Base-by-base conservation (phyloP, 2,113 vertebrate genomes). In the Ctenomys sociabilis region DNA sequence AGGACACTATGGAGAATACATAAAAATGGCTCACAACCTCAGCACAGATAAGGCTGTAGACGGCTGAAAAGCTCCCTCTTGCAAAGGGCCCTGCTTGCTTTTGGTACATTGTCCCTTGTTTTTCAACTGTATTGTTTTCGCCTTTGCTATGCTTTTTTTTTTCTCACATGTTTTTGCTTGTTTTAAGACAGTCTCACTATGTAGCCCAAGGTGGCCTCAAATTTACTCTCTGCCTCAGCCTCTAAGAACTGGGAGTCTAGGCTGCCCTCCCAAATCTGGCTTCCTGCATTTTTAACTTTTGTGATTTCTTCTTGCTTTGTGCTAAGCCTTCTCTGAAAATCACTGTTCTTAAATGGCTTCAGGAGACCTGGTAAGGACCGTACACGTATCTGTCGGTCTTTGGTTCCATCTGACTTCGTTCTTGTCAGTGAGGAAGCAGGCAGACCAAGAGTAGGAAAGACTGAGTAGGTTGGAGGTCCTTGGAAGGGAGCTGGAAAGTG, bases 271-370 rank as follows among this genome's bases (percentile, higher is more conserved):
- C 22, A 13, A 12, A 2, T 49, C 43, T 45, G 73, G 40, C 73
- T 85, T 59, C 66, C 3, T 73, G 52, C 19, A 72, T 77, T 85
- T 80, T 68, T 68, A n/a, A 83, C 45, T 82, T 86, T 35, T n/a
- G 13, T 22, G 45, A 73, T 92, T 95, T 82, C 64, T 88, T 89
- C 63, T 87, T 8, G 49, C 68, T 52, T 84, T 96, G 32, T 77
- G 12, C n/a, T 63, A 40, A 57, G 26, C 40, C 54, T n/a, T 86
- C 45, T 81, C 59, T 93, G 73, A 95, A 85, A 75, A 57, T 59
- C 10, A 5, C n/a, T 88, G 49, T 83, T 88, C 59, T 80, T 73
- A 75, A 49, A 61, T 43, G 68, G 32, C 7, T 77, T 0, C 16
- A 43, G 77, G 68, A 14, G 88, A 93, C 88, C 35, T 61, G 59